Evolutionary conservation across 2,113 vertebrate species (phyloP).

Genomic region (Prochilodus magdalenae): DNA sequence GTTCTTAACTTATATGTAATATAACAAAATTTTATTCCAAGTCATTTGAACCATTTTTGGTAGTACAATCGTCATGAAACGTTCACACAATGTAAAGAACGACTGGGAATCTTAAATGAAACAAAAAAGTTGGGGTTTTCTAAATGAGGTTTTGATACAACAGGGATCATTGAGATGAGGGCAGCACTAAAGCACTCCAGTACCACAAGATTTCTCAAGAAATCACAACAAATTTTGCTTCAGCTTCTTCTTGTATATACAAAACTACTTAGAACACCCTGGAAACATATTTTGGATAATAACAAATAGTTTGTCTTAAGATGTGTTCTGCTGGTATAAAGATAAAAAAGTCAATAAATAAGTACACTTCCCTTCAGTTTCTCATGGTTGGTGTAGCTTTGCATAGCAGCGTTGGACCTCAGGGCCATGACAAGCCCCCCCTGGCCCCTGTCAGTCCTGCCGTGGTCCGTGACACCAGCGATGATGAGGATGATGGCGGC

Average conservation of each 20-base stretch:
- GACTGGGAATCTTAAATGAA: neutral
- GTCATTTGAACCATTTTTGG: neutral
- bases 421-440: constrained; percentile 63
- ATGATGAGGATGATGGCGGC: neutral
- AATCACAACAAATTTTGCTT: neutral
- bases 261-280: constrained; percentile 27
- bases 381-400: constrained; percentile 79
- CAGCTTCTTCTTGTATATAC: neutral
- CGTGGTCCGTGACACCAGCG: constrained; percentile 40
- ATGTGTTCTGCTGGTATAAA: constrained; percentile 75
- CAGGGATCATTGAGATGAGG: neutral
- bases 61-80: neutral
- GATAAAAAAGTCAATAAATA: constrained; percentile 94
- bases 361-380: constrained; percentile 90
- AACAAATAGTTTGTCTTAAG: constrained; percentile 10
- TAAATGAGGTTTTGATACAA: neutral
- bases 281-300: constrained; percentile 29
- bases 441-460: constrained; percentile 40
- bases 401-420: constrained; percentile 76
- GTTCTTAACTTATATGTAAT: neutral
- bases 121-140: too few relatives aligned
- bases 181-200: neutral
- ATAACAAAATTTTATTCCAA: neutral
- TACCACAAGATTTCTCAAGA: neutral
- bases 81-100: neutral